Evolutionary conservation across 2,888 invertebrate species (phyloP).

Genomic region (Abrostola triplasia): DNA sequence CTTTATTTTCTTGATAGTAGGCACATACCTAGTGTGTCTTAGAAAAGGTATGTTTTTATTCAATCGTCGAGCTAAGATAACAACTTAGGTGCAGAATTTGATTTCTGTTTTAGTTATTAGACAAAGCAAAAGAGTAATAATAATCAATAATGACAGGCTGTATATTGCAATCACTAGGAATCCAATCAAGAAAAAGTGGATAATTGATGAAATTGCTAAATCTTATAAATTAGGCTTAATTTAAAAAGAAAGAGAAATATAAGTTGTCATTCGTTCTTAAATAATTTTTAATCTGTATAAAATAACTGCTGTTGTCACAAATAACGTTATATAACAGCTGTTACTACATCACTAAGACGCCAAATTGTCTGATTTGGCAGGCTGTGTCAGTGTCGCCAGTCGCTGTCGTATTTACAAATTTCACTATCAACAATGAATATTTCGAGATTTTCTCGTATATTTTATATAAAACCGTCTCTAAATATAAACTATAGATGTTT

Average conservation of each 20-base stretch:
- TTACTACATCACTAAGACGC: conserved; percentile 6
- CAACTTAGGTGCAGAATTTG: too few species aligned
- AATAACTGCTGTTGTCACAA: not conserved
- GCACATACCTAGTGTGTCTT: too few species aligned
- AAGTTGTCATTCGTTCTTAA: not conserved
- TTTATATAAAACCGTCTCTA: conserved; percentile 72
- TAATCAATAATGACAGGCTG: too few species aligned
- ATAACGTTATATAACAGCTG: conserved; percentile 12
- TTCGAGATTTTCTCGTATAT: conserved; percentile 70
- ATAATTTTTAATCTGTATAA: conserved; percentile 26
- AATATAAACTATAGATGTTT: conserved; percentile 74
- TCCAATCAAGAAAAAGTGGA: conserved; percentile 2
- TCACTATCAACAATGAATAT: conserved; percentile 72
- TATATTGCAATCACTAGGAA: too few species aligned
- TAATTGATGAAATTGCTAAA: not conserved
- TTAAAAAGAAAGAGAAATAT: too few species aligned
- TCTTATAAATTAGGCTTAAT: too few species aligned
- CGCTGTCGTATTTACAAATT: conserved; percentile 38
- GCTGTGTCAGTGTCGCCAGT: conserved; percentile 4
- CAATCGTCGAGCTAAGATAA: too few species aligned
- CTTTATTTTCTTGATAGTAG: not conserved
- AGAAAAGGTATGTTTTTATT: too few species aligned
- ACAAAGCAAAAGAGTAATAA: too few species aligned
- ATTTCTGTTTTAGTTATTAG: too few species aligned
- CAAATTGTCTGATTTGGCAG: conserved; percentile 16